These are phyloP conservation scores for Mungos mungo DNA, from an alignment of 2,113 vertebrate species.

Conservation along the genomic window DNA sequence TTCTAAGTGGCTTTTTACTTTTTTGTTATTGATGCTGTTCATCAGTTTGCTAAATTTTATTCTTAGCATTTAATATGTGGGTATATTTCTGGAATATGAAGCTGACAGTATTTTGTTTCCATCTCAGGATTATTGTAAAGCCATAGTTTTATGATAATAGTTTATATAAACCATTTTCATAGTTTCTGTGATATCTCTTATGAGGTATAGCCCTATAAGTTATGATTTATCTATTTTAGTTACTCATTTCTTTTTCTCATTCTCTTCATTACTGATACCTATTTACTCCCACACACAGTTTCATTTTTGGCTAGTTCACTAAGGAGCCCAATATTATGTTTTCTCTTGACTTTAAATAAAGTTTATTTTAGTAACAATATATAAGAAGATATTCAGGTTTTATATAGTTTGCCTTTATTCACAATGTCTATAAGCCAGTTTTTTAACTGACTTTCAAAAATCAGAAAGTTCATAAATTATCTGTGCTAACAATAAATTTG, in stretches of 20 bases:
- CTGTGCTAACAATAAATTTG: not conserved
- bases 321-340: not conserved
- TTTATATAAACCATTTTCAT: too few relatives aligned
- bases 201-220: not conserved
- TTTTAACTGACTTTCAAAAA: not conserved
- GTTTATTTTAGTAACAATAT: not conserved
- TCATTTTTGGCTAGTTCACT: not conserved
- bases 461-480: not conserved
- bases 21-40: not conserved
- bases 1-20: not conserved
- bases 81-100: not conserved
- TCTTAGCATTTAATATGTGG: not conserved
- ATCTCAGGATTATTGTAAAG: not conserved
- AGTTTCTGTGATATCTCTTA: not conserved
- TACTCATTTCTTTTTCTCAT: conserved; percentile 5
- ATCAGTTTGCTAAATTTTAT: not conserved
- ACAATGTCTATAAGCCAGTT: not conserved
- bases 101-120: not conserved
- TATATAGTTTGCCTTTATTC: not conserved
- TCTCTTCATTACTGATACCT: not conserved
- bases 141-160: not conserved
- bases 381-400: not conserved
- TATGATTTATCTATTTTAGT: not conserved
- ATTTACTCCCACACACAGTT: not conserved
- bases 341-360: not conserved